phyloP scores from a whole-genome alignment of 2,888 invertebrate genomes.

The Syritta pipiens region DNA sequence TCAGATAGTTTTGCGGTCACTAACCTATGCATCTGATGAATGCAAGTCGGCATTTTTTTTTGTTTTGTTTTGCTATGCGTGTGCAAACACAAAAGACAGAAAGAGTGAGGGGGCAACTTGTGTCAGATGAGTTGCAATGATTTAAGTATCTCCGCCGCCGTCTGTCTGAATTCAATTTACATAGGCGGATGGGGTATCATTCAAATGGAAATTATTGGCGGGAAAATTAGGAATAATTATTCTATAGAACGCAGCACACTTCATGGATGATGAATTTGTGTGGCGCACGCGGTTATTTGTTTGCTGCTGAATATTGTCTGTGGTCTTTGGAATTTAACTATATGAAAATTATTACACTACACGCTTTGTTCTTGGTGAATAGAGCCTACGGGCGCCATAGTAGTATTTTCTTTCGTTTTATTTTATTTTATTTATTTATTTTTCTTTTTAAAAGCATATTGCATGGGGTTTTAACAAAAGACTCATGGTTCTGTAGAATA shows the following conservation, averaged over 20 bases:
- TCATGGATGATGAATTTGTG: slow-evolving; percentile 50
- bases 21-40: slow-evolving; percentile 74
- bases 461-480: too few species aligned
- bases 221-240: slow-evolving; percentile 63
- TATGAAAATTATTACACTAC: neutral
- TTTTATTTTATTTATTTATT: too few species aligned
- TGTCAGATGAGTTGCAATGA: slow-evolving; percentile 29
- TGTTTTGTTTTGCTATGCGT: neutral
- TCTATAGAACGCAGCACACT: slow-evolving; percentile 43
- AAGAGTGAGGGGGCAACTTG: too few species aligned
- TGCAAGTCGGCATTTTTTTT: slow-evolving; percentile 48
- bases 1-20: slow-evolving; percentile 80
- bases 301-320: slow-evolving; percentile 3
- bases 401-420: too few species aligned
- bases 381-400: slow-evolving; percentile 11
- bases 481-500: too few species aligned
- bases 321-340: slow-evolving; percentile 3
- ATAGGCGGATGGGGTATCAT: slow-evolving; percentile 51
- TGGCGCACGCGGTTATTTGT: slow-evolving; percentile 29
- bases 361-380: neutral
- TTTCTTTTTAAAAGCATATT: too few species aligned
- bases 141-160: slow-evolving; percentile 9
- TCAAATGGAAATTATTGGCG: slow-evolving; percentile 66
- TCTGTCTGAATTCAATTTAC: slow-evolving; percentile 45
- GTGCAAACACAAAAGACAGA: too few species aligned